Conservation (phyloP, 2,888 invertebrate genomes). For the Tetragnatha montana region DNA sequence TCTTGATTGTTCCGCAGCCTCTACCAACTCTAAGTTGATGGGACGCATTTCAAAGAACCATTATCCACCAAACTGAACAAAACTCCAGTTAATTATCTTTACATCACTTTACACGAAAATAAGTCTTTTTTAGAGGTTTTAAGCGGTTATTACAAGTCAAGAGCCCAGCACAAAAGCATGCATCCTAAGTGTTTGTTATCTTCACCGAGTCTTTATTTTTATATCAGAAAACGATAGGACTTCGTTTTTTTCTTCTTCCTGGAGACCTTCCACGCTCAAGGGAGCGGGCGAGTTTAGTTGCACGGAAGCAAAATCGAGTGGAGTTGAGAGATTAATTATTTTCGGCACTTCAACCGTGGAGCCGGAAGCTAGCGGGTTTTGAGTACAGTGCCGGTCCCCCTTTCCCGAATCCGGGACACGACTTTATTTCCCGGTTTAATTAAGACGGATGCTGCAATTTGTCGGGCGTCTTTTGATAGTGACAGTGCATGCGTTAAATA, state of each 20-base stretch:
- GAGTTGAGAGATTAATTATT: conserved; percentile 42
- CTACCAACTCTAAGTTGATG: background rate
- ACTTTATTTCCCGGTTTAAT: background rate
- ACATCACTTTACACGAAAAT: conserved; percentile 27
- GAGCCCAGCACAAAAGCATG: background rate
- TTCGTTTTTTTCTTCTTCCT: conserved; percentile 2
- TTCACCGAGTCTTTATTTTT: conserved; percentile 46
- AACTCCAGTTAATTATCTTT: conserved; percentile 21
- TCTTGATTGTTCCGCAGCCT: background rate
- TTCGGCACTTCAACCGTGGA: conserved; percentile 35
- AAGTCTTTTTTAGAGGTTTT: background rate
- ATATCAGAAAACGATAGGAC: conserved; percentile 49
- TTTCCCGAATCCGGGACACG: background rate
- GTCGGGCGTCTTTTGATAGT: background rate
- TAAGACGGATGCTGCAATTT: background rate
- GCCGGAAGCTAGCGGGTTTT: conserved; percentile 7
- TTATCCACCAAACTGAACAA: conserved; percentile 25
- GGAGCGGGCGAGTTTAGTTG: conserved; percentile 20
- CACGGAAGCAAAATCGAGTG: background rate
- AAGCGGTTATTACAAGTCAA: background rate
- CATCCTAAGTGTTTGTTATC: conserved; percentile 10
- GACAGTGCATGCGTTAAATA: background rate
- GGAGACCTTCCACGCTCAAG: conserved; percentile 23
- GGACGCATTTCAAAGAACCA: background rate
- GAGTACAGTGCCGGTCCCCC: background rate